Conservation (phyloP, 2,888 invertebrate species). For the Caenorhabditis afra region DNA sequence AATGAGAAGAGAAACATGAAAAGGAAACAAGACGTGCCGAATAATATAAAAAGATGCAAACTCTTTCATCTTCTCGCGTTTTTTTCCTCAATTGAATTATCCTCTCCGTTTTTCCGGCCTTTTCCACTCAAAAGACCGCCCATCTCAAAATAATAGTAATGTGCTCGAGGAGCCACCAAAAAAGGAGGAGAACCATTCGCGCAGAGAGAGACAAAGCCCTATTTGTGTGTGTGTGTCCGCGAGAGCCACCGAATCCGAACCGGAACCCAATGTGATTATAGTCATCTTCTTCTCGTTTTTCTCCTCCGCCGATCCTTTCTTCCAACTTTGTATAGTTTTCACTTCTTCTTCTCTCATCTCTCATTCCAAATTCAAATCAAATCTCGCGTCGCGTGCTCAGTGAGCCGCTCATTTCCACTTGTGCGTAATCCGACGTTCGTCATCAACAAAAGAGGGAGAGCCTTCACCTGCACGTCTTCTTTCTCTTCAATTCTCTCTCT, state of each 20-base stretch:
- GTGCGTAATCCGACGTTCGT: slow-evolving; percentile 23
- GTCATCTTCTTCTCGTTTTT: slow-evolving; percentile 41
- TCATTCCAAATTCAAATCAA: slow-evolving; percentile 8
- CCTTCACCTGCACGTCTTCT: not conserved
- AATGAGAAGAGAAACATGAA: not conserved
- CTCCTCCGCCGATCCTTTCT: slow-evolving; percentile 11
- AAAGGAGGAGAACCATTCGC: not conserved
- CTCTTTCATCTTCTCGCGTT: too few relatives aligned
- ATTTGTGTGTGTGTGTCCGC: not conserved
- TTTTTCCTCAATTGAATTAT: slow-evolving; percentile 15
- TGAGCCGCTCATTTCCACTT: slow-evolving; percentile 39
- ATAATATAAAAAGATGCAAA: too few relatives aligned
- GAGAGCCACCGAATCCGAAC: slow-evolving; percentile 30
- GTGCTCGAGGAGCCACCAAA: too few relatives aligned
- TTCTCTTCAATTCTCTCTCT: not conserved
- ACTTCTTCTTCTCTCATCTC: not conserved
- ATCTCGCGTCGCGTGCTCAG: slow-evolving; percentile 31
- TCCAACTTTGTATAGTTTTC: slow-evolving; percentile 48
- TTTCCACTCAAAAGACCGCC: too few relatives aligned
- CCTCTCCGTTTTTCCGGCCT: slow-evolving; percentile 8
- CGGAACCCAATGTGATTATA: slow-evolving; percentile 55
- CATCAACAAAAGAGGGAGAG: too few relatives aligned
- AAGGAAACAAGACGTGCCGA: not conserved
- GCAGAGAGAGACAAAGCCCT: slow-evolving; percentile 13
- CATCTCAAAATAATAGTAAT: too few relatives aligned